Evolutionary conservation across 2,797 vertebrate genomes (phyloP).

Genomic region (Sternotherus odoratus): DNA sequence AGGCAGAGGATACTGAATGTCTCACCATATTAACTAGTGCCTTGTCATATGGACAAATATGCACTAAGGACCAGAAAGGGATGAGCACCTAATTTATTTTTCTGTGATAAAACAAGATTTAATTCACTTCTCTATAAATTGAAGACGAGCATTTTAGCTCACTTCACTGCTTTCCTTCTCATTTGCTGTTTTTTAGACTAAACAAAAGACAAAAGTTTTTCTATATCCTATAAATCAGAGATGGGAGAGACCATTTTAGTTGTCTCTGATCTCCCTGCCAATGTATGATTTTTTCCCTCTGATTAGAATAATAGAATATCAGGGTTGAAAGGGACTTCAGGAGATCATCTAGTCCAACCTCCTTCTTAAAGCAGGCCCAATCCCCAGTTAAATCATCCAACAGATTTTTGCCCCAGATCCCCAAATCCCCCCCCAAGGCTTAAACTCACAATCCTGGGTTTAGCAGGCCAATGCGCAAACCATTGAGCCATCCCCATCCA

Average conservation of each 20-base stretch:
- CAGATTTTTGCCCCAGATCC: no score
- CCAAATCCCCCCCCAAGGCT: no score
- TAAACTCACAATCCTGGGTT: no score
- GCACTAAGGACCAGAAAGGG: not conserved
- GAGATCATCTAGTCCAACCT: no score
- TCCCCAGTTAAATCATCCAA: no score
- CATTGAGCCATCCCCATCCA: not conserved
- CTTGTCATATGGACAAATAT: not conserved
- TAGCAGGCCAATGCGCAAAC: no score
- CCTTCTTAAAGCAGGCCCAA: no score
- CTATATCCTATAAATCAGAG: not conserved
- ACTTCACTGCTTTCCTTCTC: not conserved
- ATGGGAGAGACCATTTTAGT: no score
- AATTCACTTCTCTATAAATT: not conserved
- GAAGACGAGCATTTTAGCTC: not conserved
- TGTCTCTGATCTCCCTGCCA: not conserved
- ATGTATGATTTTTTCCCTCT: not conserved
- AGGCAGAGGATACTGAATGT: not conserved
- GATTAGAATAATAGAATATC: no score
- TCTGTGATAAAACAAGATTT: not conserved
- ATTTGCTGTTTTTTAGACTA: not conserved
- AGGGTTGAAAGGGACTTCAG: no score
- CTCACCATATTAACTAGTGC: not conserved
- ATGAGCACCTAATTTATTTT: not conserved
- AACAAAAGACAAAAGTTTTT: not conserved